Base-by-base conservation (phyloP, 2,797 vertebrate species). In the Rhinoraja longicauda region DNA sequence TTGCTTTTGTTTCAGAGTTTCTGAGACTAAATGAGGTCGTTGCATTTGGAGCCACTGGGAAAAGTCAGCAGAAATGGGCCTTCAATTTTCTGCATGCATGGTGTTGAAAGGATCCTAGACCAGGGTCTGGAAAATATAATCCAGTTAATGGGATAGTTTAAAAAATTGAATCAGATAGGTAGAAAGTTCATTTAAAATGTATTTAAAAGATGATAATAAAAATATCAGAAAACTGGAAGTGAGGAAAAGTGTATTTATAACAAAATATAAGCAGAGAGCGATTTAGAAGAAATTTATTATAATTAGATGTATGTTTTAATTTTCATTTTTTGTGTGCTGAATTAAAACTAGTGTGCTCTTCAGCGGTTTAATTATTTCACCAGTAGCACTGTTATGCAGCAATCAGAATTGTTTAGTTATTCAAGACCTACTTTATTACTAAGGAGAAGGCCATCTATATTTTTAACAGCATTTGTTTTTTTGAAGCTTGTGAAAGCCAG, bases 301-400 rank as follows among this genome's bases (percentile, higher is more conserved):
- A 73, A 76, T 93, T 59, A 59, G n/a, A 93, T 81, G 29, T 79
- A 1, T n/a, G 17, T 78, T 78, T 36, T 53, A 0, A 15, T 59
- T 78, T 77, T 81, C 93, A 93, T 94, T 93, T n/a, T 91, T 93
- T 93, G 92, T 94, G 67, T 72, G 67, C 93, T 91, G 7, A 59
- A 24, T 86, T 92, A 21, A n/a, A 84, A 88, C 67, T 59, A 32
- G 59, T 93, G 84, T 93, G 75, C 32, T 12, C 6, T 81, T 57
- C 93, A 75, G 67, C 62, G 76, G 90, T 84, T 79, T 77, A 79
- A 76, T 64, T 64, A 77, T 90, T 86, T 91, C 94, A 91, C 45
- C 82, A 77, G 92, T 24, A 93, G 10, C 92, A 93, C 76, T 93
- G 73, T 77, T 67, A 81, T 67, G 32, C 19, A 81, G 75, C 39